Percentiles rank a stretch among this genome's conserved stretches.
These are phyloP conservation scores for Dichetophora obliterata DNA, from an alignment of 2,888 invertebrate species.

Conservation along the genomic window DNA sequence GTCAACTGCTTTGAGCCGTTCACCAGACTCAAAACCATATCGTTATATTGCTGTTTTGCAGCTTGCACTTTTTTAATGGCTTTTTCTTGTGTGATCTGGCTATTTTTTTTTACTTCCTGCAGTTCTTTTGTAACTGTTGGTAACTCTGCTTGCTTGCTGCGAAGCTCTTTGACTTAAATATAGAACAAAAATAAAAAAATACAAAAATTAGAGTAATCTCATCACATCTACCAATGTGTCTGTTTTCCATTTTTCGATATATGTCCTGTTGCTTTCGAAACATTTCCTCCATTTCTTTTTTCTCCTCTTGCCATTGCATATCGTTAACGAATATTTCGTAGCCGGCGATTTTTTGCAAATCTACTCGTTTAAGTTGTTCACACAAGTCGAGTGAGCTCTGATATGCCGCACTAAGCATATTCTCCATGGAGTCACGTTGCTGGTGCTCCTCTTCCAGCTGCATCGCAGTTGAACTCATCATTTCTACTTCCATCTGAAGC, in stretches of 20 bases:
- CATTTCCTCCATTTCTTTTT: slow-evolving; percentile 15
- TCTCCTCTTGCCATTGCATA: slow-evolving; percentile 18
- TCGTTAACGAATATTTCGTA: slow-evolving; percentile 25
- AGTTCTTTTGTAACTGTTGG: background rate
- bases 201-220: background rate
- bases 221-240: slow-evolving; percentile 6
- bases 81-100: background rate
- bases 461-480: background rate
- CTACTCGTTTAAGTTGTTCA: background rate
- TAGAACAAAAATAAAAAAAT: background rate
- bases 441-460: slow-evolving; percentile 6
- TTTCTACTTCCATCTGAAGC: background rate
- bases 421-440: background rate
- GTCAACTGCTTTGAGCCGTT: background rate
- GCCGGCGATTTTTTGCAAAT: slow-evolving; percentile 13
- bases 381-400: background rate
- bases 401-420: background rate
- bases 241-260: slow-evolving; percentile 16
- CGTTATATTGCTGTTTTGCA: background rate
- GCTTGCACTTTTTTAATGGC: background rate
- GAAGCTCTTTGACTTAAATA: slow-evolving; percentile 17
- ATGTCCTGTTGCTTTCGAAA: background rate
- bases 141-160: background rate
- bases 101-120: background rate
- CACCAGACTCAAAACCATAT: background rate